phyloP scores from a whole-genome alignment of 2,888 invertebrate species.

The Caenorhabditis doughertyi region DNA sequence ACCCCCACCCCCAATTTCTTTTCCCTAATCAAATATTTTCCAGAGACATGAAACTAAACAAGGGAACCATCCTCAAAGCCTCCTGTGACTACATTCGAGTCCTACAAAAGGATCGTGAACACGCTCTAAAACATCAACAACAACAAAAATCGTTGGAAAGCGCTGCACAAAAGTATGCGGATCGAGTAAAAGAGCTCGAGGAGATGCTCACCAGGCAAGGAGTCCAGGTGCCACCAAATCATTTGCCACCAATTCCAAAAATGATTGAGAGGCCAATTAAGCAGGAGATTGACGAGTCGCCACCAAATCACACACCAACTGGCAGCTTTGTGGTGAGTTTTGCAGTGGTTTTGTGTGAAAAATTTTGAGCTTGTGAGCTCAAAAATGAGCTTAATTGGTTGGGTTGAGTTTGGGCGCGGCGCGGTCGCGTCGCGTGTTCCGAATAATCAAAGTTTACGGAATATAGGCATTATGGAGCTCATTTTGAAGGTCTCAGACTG shows the following conservation, averaged over 20 bases:
- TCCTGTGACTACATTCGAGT: constrained; percentile 97
- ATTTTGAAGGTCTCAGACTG: too few species aligned
- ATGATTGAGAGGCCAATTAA: constrained; percentile 77
- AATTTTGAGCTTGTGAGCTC: not conserved
- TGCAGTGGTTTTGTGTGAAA: not conserved
- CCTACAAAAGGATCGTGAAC: constrained; percentile 87
- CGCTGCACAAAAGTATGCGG: constrained; percentile 76
- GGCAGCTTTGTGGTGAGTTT: constrained; percentile 73
- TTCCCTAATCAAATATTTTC: constrained; percentile 24
- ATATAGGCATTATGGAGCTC: too few species aligned
- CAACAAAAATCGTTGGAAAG: constrained; percentile 72
- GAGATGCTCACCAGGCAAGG: constrained; percentile 79
- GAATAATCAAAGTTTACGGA: too few species aligned
- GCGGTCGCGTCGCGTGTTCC: too few species aligned
- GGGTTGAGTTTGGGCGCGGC: too few species aligned
- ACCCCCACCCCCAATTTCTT: too few species aligned
- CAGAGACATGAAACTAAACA: constrained; percentile 84
- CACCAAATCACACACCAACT: constrained; percentile 80
- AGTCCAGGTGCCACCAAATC: constrained; percentile 76
- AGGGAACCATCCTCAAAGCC: constrained; percentile 96
- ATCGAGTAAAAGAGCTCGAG: constrained; percentile 80
- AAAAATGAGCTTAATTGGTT: too few species aligned
- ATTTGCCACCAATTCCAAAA: constrained; percentile 70
- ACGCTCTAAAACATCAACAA: constrained; percentile 82
- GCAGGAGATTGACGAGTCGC: constrained; percentile 81